Base-by-base conservation (phyloP, 2,797 vertebrate species). In the Xenentodon cancila region DNA sequence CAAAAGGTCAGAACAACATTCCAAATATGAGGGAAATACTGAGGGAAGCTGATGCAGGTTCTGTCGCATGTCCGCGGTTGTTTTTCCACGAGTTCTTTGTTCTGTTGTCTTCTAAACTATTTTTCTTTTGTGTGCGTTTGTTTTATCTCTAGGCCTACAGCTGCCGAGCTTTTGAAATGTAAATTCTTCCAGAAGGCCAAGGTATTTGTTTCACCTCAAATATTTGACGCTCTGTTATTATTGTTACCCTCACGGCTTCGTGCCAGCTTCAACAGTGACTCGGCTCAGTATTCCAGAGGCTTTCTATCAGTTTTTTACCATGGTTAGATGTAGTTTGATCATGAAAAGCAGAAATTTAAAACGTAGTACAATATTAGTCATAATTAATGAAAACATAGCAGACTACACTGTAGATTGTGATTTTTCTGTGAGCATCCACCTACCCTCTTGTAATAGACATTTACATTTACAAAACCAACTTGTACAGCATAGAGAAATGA, bases 151-250 rank as follows among this genome's bases (percentile, higher is more conserved):
- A 99, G 97, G 93, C 97, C 97, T 55, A 97, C 97, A 88, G 96
- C 97, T 70, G 94, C 97, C 84, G 97, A 99, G 93, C 97, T 99
- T 92, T 94, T 99, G 95, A 99, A 99, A 95, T 97, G 97, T 93
- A 99, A 99, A 97, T 97, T 99, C 92, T 98, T 99, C 93, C 97
- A 98, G 93, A 99, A 99, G 94, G 96, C 97, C 83, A 99, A 99
- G 97, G 97, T 99, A 97, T 90, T 73, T 81, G 20, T 64, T 89
- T 84, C 66, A 88, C 75, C 76, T 79, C 72, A 60, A 51, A 56
- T 66, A 13, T 66, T 34, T 57, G 37, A 64, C 52, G 58, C 47
- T 60, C 64, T 61, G 4, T 68, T 75, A 52, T 57, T 50, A 21
- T 17, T 62, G 32, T 61, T 21, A 15, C 54, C 2, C 42, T 61